phyloP scores from a whole-genome alignment of 2,888 invertebrate species.

The Sminthurinus aureus region DNA sequence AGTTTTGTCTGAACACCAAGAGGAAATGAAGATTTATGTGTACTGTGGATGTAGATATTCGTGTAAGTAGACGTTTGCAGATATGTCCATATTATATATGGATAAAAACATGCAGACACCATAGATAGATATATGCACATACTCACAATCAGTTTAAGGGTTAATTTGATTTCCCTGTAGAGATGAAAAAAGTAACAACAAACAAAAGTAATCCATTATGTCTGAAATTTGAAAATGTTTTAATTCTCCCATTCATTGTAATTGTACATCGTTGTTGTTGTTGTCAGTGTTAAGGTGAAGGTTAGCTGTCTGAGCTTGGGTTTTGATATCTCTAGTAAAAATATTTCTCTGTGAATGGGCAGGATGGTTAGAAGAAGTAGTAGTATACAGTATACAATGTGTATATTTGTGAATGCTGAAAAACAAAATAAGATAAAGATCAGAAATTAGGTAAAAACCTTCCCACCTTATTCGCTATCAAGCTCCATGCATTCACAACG shows the following conservation, averaged over 20 bases:
- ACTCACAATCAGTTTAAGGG: no score
- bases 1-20: no score
- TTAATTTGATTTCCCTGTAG: conserved; percentile 35
- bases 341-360: conserved; percentile 20
- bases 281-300: conserved; percentile 31
- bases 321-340: background rate
- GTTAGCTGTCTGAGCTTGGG: background rate
- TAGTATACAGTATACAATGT: background rate
- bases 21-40: no score
- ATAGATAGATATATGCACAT: no score
- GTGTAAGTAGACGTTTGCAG: no score
- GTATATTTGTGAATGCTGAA: background rate
- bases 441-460: conserved; percentile 28
- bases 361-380: conserved; percentile 8
- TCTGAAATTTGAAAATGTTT: background rate
- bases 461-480: conserved; percentile 3
- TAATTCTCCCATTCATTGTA: background rate
- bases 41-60: no score
- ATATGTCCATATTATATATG: no score
- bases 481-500: background rate
- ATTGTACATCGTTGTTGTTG: background rate
- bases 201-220: conserved; percentile 37
- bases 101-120: no score
- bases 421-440: background rate
- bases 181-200: conserved; percentile 2